Evolutionary conservation across 2,888 invertebrate species (phyloP), one percentile per base, ranked within the genome.

Genomic region (Acheta domesticus): DNA sequence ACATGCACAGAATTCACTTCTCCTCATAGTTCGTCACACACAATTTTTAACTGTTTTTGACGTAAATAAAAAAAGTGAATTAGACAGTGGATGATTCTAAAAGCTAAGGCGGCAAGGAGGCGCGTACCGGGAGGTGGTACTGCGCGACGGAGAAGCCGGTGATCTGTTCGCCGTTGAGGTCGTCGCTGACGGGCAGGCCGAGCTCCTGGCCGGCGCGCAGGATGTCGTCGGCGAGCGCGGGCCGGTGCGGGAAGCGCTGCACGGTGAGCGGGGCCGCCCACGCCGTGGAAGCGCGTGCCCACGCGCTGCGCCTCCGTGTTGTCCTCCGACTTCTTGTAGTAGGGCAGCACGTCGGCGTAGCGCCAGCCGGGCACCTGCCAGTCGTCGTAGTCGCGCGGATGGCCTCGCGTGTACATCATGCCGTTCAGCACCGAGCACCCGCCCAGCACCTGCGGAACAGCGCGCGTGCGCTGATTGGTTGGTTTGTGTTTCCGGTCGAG

Each of bases 381-480:
- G 12, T 90, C 89, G 84, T 94, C 92, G 86, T 92, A 95, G 87
- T 95, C 95, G 2, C 88, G 89, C 0, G 92, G 89, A 83, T 93
- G 92, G 0, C 95, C 95, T 36, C 95, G 89, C 86, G 93, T 92
- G 86, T 95, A 95, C 91, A 93, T 94, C 95, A 95, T 95, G 1
- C 94, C 94, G 85, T 95, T 94, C 79, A 93, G 90, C 0, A 91
- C 92, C 76, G 87, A 88, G 83, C 90, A 90, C 0, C 94, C 95
- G 11, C 94, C 95, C 84, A 89, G 85, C 11, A 87, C 83, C 82
- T 83, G 81, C 19, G 50, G 36, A 73, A n/a, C 11, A 16, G 8
- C 36, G 1, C 36, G 8, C 36, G 5, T 8, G 4, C 36, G 36
- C 8, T 36, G 8, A 36, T 36, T 36, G 36, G 8, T 8, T 36